Conservation (phyloP, 2,888 invertebrate genomes). For the Omphaloscelis lunosa region DNA sequence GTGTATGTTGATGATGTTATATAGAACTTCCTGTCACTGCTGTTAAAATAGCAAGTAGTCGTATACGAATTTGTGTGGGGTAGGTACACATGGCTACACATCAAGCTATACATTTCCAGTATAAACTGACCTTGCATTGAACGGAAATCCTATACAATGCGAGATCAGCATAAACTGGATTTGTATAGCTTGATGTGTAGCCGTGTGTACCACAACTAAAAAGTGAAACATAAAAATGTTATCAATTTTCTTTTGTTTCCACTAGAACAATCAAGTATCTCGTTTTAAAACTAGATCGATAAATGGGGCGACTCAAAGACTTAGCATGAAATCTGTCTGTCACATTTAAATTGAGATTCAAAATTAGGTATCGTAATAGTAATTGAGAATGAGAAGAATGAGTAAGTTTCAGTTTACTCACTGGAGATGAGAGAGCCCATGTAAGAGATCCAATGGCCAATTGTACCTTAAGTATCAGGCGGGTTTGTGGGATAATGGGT, state of each 20-base stretch:
- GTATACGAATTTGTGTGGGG: not conserved
- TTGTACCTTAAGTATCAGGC: not conserved
- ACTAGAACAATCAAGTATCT: not conserved
- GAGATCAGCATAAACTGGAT: too few species aligned
- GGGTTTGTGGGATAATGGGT: not conserved
- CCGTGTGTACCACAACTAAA: too few species aligned
- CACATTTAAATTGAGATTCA: too few species aligned
- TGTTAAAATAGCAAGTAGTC: not conserved
- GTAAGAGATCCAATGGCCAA: not conserved
- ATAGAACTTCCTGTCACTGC: not conserved
- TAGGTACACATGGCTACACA: too few species aligned
- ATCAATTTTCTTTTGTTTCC: not conserved
- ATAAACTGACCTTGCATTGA: too few species aligned
- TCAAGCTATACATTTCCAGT: too few species aligned
- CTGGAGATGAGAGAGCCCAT: not conserved
- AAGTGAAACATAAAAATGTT: not conserved
- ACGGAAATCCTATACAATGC: too few species aligned
- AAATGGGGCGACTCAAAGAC: not conserved
- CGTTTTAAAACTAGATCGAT: not conserved
- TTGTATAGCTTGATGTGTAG: too few species aligned
- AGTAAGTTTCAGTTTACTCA: not conserved
- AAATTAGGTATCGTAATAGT: not conserved
- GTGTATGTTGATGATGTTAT: not conserved
- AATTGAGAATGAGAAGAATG: not conserved
- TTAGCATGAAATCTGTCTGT: not conserved